Conservation (phyloP, 2,113 vertebrate genomes). For the Pteropus alecto region DNA sequence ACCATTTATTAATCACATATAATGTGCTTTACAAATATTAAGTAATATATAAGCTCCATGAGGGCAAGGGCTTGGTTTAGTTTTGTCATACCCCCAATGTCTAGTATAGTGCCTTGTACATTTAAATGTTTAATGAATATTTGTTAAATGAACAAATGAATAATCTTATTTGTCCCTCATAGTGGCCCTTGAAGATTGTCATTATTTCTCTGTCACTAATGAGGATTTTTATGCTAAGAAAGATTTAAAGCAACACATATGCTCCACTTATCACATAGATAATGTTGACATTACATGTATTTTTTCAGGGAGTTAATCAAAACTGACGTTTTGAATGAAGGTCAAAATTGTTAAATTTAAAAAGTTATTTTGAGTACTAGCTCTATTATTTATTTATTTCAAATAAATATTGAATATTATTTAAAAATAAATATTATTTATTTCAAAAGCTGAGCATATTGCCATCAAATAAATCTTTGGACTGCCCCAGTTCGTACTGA, state of each 20-base stretch:
- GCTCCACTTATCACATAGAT: background rate
- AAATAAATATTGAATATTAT: too few species aligned
- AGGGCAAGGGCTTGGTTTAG: background rate
- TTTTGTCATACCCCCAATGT: background rate
- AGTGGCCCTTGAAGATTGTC: background rate
- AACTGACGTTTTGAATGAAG: background rate
- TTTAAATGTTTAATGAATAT: background rate
- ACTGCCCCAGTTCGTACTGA: background rate
- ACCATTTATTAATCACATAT: background rate
- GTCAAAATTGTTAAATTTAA: background rate
- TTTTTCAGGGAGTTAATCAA: constrained; percentile 33
- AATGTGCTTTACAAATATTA: background rate
- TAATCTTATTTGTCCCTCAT: background rate
- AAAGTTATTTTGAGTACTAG: background rate
- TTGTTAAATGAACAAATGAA: background rate
- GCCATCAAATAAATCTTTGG: background rate
- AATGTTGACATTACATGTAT: background rate
- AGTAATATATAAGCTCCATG: background rate
- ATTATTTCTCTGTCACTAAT: background rate
- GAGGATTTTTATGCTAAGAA: background rate
- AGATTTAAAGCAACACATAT: background rate
- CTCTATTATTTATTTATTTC: background rate
- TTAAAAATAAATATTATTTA: background rate
- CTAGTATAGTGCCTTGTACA: background rate
- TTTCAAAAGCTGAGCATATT: background rate